Evolutionary conservation across 23 tunicate genomes (phyloP), one percentile per base, ranked within the genome.

Genomic region (Pegea sp.): DNA sequence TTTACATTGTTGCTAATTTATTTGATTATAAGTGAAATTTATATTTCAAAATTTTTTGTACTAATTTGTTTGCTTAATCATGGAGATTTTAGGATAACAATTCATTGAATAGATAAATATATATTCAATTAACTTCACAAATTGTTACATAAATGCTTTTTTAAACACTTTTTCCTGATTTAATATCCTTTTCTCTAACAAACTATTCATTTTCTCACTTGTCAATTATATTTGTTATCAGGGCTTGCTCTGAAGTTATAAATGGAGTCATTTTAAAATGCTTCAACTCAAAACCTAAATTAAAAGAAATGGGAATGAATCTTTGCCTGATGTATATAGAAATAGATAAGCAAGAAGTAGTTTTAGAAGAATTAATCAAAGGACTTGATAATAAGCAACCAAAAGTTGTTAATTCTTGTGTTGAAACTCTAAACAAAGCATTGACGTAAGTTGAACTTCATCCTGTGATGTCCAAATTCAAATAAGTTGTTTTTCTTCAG

Each of bases 381-480:
- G 99, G 93, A n/a, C 54, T 84, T 50, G 53, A 57, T 22, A 91
- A 73, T 59, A 91, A 90, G 49, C 91, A 91, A 56, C 99, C 99
- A 21, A 79, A 91, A 52, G 65, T 91, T 25, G 86, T 68, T 1
- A 61, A 69, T 34, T 86, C 99, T 8, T 90, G 80, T 57, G 31
- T 88, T 23, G 79, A 75, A 18, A 63, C 61, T 2, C 29, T 69
- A 18, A 64, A 62, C 18, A 64, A 30, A n/a, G 86, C 77, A 6
- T 51, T 86, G 28, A 64, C 51, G 80, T 72, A 50, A 57, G 65
- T 55, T 60, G 32, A 13, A 8, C 11, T 59, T 18, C 21, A n/a
- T 46, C 8, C 6, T 56, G n/a, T 56, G 52, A 24, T 11, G 7
- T 56, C 18, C 19, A 13, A 46, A 46, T 49, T 26, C 5, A 3